phyloP scores from a whole-genome alignment of 2,113 vertebrate species.

The Geothlypis trichas region DNA sequence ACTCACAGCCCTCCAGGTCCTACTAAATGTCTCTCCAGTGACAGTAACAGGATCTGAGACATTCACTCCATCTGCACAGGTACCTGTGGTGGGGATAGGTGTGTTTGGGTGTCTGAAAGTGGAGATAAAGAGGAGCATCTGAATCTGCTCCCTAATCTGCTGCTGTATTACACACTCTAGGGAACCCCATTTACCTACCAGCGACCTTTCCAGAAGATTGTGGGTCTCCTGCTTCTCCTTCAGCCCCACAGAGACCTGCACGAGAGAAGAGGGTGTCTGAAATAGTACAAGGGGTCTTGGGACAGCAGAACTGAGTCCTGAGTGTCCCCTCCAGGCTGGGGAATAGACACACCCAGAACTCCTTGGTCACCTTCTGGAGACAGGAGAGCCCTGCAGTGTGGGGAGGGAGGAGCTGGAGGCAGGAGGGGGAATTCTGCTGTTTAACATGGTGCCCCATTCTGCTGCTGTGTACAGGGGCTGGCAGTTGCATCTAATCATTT shows the following conservation, averaged over 20 bases:
- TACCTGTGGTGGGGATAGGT: too few species aligned
- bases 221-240: background rate
- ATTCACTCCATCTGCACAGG: background rate
- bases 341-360: background rate
- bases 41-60: background rate
- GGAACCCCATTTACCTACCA: background rate
- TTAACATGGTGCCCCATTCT: background rate
- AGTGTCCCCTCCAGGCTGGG: background rate
- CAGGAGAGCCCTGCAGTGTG: fast-evolving
- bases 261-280: background rate
- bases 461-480: background rate
- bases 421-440: background rate
- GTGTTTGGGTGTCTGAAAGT: background rate
- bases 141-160: background rate
- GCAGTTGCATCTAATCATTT: background rate
- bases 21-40: background rate
- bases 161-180: background rate
- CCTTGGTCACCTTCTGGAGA: background rate
- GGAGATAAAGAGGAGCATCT: background rate
- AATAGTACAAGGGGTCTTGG: background rate
- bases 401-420: background rate
- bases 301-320: fast-evolving
- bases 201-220: background rate
- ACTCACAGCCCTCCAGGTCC: background rate
- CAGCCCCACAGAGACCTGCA: background rate